These are phyloP conservation scores for Orientallactaga bullata DNA, from an alignment of 2,113 vertebrate species.

Conservation along the genomic window DNA sequence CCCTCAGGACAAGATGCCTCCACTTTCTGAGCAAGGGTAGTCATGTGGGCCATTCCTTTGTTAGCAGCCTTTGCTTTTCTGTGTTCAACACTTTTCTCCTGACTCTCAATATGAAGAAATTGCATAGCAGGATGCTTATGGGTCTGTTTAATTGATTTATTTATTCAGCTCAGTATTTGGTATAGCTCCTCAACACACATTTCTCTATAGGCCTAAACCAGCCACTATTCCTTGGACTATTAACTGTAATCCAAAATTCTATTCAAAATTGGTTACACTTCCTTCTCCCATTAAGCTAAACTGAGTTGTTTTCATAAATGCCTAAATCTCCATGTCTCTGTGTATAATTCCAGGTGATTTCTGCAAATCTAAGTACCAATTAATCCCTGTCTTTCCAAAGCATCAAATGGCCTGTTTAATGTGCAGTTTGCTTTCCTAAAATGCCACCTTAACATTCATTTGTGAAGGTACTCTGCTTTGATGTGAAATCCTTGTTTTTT, in stretches of 20 bases:
- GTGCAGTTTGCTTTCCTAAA: neutral
- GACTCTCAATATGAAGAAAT: neutral
- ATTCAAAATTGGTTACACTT: neutral
- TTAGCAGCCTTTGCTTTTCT: too few relatives aligned
- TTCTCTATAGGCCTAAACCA: neutral
- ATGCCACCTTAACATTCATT: neutral
- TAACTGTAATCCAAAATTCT: neutral
- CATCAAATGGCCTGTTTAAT: neutral
- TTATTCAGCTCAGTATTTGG: neutral
- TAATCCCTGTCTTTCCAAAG: neutral
- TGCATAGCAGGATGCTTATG: accelerated
- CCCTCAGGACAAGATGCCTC: neutral
- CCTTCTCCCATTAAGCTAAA: neutral
- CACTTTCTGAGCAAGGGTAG: neutral
- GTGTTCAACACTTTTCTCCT: neutral
- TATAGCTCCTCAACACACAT: accelerated
- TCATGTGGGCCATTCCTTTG: neutral
- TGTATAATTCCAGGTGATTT: neutral
- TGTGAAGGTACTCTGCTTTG: neutral
- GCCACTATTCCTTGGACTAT: neutral
- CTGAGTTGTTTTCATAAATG: neutral
- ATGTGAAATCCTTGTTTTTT: neutral
- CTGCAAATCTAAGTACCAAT: neutral
- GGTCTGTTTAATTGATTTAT: neutral
- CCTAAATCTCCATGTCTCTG: neutral